Conservation (phyloP, 2,888 invertebrate species). For the Andrena praecox region DNA sequence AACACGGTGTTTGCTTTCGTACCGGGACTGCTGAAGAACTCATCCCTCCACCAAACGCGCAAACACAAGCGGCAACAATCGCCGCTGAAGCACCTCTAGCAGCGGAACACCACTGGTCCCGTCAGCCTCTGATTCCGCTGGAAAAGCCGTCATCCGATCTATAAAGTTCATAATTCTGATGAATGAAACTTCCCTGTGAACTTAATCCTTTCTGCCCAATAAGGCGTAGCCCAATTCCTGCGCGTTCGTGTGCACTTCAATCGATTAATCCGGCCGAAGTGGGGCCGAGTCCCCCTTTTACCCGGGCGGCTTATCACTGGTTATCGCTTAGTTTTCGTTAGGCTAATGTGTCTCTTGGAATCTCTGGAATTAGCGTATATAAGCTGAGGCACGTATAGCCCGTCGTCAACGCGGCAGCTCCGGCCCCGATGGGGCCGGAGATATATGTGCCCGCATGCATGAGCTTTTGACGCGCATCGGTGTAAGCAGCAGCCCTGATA, state of each 20-base stretch:
- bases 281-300: slow-evolving; percentile 28
- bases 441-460: slow-evolving; percentile 50
- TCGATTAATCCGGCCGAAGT: slow-evolving; percentile 25
- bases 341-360: slow-evolving; percentile 63
- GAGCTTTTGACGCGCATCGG: slow-evolving; percentile 74
- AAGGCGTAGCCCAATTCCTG: neutral
- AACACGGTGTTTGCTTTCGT: no score
- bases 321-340: slow-evolving; percentile 59
- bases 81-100: no score
- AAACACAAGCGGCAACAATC: no score
- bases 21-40: no score
- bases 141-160: no score
- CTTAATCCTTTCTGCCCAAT: neutral
- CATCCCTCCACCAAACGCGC: no score
- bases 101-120: no score
- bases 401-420: slow-evolving; percentile 48
- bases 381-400: slow-evolving; percentile 53
- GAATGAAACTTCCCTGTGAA: neutral
- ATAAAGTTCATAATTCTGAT: neutral
- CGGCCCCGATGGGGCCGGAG: slow-evolving; percentile 36
- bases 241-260: slow-evolving; percentile 23
- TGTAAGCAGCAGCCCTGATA: slow-evolving; percentile 72
- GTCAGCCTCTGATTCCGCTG: no score
- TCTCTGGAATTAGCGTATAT: slow-evolving; percentile 67
- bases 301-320: slow-evolving; percentile 11